Evolutionary conservation across 2,888 invertebrate species (phyloP).

Genomic region (Morpho helenor): DNA sequence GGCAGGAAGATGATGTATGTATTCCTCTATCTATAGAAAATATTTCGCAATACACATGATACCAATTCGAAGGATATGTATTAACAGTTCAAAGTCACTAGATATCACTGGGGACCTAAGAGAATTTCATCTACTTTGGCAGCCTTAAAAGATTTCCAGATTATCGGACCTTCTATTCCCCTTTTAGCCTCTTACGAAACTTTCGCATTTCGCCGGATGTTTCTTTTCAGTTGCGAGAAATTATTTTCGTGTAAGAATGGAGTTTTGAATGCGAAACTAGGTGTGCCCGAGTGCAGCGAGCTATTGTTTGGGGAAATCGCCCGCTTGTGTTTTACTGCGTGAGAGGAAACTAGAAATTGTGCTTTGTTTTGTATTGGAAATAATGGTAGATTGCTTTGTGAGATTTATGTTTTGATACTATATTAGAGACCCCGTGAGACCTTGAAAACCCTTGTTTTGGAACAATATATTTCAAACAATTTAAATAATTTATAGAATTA

Average conservation of each 20-base stretch:
- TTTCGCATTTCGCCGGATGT: slow-evolving; percentile 17
- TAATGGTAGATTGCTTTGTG: slow-evolving; percentile 3
- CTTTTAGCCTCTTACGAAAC: slow-evolving; percentile 36
- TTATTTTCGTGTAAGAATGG: slow-evolving; percentile 19
- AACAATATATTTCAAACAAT: too few species aligned
- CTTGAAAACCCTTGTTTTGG: too few species aligned
- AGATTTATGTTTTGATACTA: background rate
- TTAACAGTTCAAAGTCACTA: background rate
- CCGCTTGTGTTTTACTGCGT: slow-evolving; percentile 37
- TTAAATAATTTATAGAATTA: too few species aligned
- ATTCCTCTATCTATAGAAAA: too few species aligned
- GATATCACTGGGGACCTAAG: slow-evolving; percentile 8
- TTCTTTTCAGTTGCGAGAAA: slow-evolving; percentile 19
- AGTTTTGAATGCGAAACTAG: slow-evolving; percentile 23
- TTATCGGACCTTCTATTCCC: slow-evolving; percentile 36
- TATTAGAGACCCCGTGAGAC: background rate
- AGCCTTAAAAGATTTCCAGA: slow-evolving; percentile 53
- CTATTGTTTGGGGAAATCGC: slow-evolving; percentile 38
- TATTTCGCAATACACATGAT: too few species aligned
- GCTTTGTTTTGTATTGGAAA: slow-evolving; percentile 17
- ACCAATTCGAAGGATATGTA: too few species aligned
- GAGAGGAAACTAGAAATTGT: slow-evolving; percentile 25
- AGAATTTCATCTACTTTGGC: slow-evolving; percentile 42
- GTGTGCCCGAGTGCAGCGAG: slow-evolving; percentile 12
- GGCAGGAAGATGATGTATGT: too few species aligned